Base-by-base conservation (phyloP, 2,113 vertebrate species). In the Camelus dromedarius region DNA sequence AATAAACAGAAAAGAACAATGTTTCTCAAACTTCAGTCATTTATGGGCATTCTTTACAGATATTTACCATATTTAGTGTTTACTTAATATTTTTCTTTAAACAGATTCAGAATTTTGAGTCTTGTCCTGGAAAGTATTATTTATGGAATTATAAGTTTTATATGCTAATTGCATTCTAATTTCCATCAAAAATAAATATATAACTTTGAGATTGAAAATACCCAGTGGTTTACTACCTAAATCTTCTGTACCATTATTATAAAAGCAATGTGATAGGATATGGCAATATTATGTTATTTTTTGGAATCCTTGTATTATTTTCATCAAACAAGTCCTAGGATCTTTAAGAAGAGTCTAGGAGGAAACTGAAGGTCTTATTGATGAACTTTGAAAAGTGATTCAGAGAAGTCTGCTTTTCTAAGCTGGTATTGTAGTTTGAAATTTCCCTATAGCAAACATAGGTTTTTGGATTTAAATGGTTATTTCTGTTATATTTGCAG, bases 61-160 rank as follows among this genome's bases (percentile, higher is more conserved):
- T 91, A 92, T 97, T 97, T 83, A 84, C n/a, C 30, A 64, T 70
- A 70, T 15, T 67, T 50, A 26, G 11, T 70, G 20, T 67, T 93
- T 84, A 93, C 32, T 62, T 90, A 79, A 81, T 85, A 76, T 96
- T 96, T 95, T 93, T 82, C 38, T 70, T 93, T 93, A 96, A 94
- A 87, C 46, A 19, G 19, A 83, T 19, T 62, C 16, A 73, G n/a
- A 22, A 48, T 83, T 96, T 88, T 93, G 93, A 92, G 19, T 24
- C 46, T 76, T 95, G 30, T 24, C n/a, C 67, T 89, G 85, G 52
- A 24, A 96, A 94, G 62, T 97, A 77, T 42, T 83, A 75, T 84
- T 89, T 95, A 62, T 95, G n/a, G 30, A 95, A 52, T 77, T 92
- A 18, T 72, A 50, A 86, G 20, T 91, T 94, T 81, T 19, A n/a